Conservation (phyloP, 2,888 invertebrate genomes). For the Brachyopa scutellaris region DNA sequence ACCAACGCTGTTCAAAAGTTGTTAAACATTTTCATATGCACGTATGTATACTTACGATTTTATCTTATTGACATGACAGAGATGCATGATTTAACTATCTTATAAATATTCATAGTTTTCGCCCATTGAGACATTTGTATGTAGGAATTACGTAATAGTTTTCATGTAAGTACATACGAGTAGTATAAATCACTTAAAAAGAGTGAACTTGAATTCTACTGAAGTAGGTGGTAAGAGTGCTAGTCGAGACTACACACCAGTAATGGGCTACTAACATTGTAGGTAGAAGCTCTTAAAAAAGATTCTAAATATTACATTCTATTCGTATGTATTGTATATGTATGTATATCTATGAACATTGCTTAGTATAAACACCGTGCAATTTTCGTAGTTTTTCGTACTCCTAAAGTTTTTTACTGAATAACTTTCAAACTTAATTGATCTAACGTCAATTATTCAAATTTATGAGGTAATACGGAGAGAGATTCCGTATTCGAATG, state of each 20-base stretch:
- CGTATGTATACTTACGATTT: background rate
- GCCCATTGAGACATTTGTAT: constrained; percentile 6
- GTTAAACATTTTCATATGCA: background rate
- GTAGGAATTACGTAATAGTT: constrained; percentile 11
- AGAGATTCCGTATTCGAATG: constrained; percentile 16
- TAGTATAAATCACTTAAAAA: too few relatives aligned
- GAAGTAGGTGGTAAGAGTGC: background rate
- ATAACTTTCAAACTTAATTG: constrained; percentile 12
- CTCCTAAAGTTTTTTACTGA: background rate
- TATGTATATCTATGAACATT: background rate
- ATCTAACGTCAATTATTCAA: background rate
- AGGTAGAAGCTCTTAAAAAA: background rate
- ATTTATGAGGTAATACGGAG: constrained; percentile 15
- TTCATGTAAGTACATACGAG: too few relatives aligned
- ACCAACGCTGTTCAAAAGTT: background rate
- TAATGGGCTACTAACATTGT: background rate
- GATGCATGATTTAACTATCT: constrained; percentile 26
- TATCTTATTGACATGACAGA: background rate
- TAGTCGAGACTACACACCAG: background rate
- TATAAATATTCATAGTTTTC: constrained; percentile 49
- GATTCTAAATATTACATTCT: background rate
- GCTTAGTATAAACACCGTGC: background rate
- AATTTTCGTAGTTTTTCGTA: background rate
- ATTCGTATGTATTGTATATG: background rate
- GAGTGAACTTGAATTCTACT: background rate